phyloP scores from a whole-genome alignment of 1,140 invertebrate species.

The Scaptomyza pallida region DNA sequence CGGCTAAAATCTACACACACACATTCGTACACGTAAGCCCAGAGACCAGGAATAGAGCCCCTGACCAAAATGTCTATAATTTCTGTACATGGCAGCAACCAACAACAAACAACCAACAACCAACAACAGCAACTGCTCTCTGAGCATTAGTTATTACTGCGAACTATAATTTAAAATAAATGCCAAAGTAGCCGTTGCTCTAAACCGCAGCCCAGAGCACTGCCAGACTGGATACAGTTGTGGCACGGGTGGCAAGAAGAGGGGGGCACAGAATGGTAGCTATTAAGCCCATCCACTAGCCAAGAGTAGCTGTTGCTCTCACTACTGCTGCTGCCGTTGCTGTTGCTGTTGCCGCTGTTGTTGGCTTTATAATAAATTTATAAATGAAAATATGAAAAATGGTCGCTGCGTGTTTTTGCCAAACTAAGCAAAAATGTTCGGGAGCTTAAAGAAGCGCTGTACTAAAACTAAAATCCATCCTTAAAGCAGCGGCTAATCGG shows the following conservation, averaged over 20 bases:
- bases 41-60: background rate
- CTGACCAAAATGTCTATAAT: slow-evolving; percentile 68
- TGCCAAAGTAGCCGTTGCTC: slow-evolving; percentile 75
- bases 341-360: slow-evolving; percentile 30
- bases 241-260: background rate
- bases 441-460: slow-evolving; percentile 46
- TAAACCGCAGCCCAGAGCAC: slow-evolving; percentile 59
- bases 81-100: slow-evolving; percentile 63
- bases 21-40: slow-evolving; percentile 19
- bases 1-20: slow-evolving; percentile 47
- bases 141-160: slow-evolving; percentile 78
- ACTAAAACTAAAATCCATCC: slow-evolving; percentile 26
- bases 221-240: slow-evolving; percentile 23
- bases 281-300: slow-evolving; percentile 60
- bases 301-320: slow-evolving; percentile 28
- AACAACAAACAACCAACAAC: slow-evolving; percentile 14
- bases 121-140: slow-evolving; percentile 21
- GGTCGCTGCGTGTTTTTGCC: slow-evolving; percentile 79
- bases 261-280: slow-evolving; percentile 21
- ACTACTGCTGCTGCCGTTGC: no score
- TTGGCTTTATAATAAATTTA: slow-evolving; percentile 80
- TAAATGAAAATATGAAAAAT: slow-evolving; percentile 82
- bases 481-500: background rate
- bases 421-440: slow-evolving; percentile 72
- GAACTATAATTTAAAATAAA: slow-evolving; percentile 81